Evolutionary conservation across 2,888 invertebrate genomes (phyloP), one percentile per base, ranked within the genome.

Genomic region (Keiferia lycopersicella): DNA sequence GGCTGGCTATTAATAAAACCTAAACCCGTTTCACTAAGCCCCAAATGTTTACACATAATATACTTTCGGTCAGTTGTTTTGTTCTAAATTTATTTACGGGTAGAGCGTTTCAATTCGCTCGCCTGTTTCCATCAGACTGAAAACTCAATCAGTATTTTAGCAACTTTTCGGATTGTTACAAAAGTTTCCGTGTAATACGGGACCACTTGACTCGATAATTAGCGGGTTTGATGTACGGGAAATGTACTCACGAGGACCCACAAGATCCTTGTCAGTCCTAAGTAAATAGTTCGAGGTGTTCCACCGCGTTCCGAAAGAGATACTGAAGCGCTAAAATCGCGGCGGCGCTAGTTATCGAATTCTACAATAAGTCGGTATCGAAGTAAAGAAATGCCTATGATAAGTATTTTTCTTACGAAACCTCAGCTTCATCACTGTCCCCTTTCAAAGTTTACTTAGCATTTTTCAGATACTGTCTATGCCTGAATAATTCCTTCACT

Each of bases 231-330:
- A 30, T 69, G 66, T 70, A 68, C 45, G 34, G 64, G 64, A 64
- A 64, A 64, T 64, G 59, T 73, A 74, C 71, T 73, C 72, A 74
- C 73, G 71, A 77, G 77, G 74, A 74, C 51, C 51, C 18, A 53
- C 72, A 74, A 74, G 73, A 75, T 72, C 71, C 69, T 75, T 71
- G 69, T 20, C 76, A 71, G 75, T 78, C 80, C 79, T 80, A 79
- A 84, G 78, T 73, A 83, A 81, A 78, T 73, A 79, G 65, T 64
- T 22, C 48, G 51, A 61, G 45, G n/a, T 45, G 45, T 16, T 45
- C n/a, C 45, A 45, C 45, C 8, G n/a, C 3, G 45, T 7, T n/a
- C 1, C 53, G 0, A 22, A 22, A 53, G n/a, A n/a, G 45, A 16
- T 45, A 6, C 11, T 3, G 16, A 4, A 16, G 6, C n/a, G n/a